Evolutionary conservation across 2,113 vertebrate genomes (phyloP).

Genomic region (Condylura cristata): DNA sequence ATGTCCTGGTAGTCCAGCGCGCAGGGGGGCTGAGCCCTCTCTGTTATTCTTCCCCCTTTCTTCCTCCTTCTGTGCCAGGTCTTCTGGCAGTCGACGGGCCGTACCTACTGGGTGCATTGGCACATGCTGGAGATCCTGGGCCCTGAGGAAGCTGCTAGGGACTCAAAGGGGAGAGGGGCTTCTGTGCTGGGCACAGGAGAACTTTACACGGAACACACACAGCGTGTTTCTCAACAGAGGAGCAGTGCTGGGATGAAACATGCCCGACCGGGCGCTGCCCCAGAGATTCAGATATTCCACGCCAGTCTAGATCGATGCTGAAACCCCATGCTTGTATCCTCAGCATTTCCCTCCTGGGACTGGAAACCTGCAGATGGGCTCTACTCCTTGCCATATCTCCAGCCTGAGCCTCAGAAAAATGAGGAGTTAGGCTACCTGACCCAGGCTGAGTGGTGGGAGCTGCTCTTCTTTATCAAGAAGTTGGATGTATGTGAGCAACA

Average conservation of each 20-base stretch:
- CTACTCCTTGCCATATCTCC: constrained; percentile 92
- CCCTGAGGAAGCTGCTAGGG: constrained; percentile 82
- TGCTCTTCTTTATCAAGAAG: constrained; percentile 96
- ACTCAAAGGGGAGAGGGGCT: not conserved
- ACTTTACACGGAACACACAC: not conserved
- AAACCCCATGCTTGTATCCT: not conserved
- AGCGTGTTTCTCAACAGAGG: not conserved
- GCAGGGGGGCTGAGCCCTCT: not conserved
- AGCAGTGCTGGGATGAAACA: not conserved
- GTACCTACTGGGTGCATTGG: constrained; percentile 97
- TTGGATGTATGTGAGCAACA: constrained; percentile 90
- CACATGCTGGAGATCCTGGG: constrained; percentile 95
- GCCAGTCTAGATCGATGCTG: not conserved
- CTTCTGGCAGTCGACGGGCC: constrained; percentile 92
- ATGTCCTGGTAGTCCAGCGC: not conserved
- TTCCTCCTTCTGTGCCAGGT: constrained; percentile 84
- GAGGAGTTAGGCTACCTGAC: constrained; percentile 83
- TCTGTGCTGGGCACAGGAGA: constrained; percentile 74
- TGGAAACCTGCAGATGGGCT: constrained; percentile 89
- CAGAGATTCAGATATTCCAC: not conserved
- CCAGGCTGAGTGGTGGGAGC: constrained; percentile 95
- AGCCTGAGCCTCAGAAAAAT: constrained; percentile 75
- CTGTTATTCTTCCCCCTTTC: not conserved
- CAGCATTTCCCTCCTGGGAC: constrained; percentile 73
- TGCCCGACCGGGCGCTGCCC: not conserved